phyloP scores from a whole-genome alignment of 2,888 invertebrate genomes.

The Eupithecia insigniata region DNA sequence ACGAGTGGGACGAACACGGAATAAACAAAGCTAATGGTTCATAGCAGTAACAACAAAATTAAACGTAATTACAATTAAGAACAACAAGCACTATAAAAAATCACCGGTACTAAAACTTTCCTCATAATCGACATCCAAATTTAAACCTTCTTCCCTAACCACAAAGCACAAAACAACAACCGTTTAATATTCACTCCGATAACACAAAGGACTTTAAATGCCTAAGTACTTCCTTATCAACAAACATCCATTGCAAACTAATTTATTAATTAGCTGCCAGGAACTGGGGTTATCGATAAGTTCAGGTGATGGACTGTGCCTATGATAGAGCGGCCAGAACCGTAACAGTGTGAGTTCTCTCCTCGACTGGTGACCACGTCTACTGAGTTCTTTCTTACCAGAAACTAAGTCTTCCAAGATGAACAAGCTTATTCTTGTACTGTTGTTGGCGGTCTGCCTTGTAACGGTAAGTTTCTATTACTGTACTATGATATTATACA shows the following conservation, averaged over 20 bases:
- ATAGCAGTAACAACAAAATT: neutral
- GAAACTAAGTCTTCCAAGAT: constrained; percentile 45
- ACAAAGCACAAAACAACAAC: neutral
- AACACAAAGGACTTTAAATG: neutral
- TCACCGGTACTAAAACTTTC: neutral
- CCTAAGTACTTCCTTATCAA: constrained; percentile 6
- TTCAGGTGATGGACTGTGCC: constrained; percentile 44
- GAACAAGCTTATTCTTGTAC: constrained; percentile 66
- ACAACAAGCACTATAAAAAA: neutral
- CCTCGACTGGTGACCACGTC: constrained; percentile 50
- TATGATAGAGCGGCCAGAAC: constrained; percentile 49
- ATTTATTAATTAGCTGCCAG: constrained; percentile 55
- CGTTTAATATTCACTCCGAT: neutral
- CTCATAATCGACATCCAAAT: neutral
- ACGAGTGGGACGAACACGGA: too few species aligned
- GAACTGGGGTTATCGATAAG: constrained; percentile 56
- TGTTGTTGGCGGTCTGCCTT: constrained; percentile 70
- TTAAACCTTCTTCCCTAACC: neutral
- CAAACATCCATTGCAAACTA: constrained; percentile 45
- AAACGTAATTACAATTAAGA: neutral
- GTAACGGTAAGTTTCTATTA: constrained; percentile 41
- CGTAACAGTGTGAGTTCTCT: constrained; percentile 49
- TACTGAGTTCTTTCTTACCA: constrained; percentile 37
- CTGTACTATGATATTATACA: too few species aligned
- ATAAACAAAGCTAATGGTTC: too few species aligned